Percentiles rank a stretch among this genome's conserved stretches.
phyloP scores from a whole-genome alignment of 2,888 invertebrate species.

The Halictus quadricinctus region DNA sequence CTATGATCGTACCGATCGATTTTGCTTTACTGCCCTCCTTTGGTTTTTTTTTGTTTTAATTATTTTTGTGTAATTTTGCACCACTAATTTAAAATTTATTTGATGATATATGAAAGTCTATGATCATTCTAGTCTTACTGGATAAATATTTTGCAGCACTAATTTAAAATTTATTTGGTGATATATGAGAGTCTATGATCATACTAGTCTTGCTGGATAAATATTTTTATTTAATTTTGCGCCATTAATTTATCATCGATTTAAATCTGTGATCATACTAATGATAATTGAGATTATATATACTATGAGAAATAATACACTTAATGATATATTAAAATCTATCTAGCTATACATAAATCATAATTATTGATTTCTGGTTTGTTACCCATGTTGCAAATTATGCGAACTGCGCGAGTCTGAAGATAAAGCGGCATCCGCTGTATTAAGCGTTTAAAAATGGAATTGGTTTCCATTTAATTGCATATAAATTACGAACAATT shows the following conservation, averaged over 20 bases:
- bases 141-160: no score
- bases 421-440: neutral
- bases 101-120: neutral
- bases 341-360: neutral
- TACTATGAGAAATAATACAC: no score
- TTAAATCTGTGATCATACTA: no score
- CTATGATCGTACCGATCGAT: no score
- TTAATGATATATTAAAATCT: neutral
- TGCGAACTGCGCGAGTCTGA: neutral
- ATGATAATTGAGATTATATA: no score
- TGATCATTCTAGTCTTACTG: neutral
- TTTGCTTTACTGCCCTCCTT: no score
- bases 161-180: neutral
- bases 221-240: neutral
- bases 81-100: neutral
- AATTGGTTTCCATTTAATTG: neutral
- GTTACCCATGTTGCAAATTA: neutral
- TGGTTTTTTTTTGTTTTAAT: no score
- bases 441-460: neutral
- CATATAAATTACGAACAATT: conserved; percentile 1
- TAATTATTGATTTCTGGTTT: neutral
- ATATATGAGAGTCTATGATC: neutral
- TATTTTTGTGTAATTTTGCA: neutral
- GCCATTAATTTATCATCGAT: neutral
- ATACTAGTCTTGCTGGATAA: neutral